Evolutionary conservation across 2,888 invertebrate genomes (phyloP), one percentile per base, ranked within the genome.

Genomic region (Coleophora flavipennella): DNA sequence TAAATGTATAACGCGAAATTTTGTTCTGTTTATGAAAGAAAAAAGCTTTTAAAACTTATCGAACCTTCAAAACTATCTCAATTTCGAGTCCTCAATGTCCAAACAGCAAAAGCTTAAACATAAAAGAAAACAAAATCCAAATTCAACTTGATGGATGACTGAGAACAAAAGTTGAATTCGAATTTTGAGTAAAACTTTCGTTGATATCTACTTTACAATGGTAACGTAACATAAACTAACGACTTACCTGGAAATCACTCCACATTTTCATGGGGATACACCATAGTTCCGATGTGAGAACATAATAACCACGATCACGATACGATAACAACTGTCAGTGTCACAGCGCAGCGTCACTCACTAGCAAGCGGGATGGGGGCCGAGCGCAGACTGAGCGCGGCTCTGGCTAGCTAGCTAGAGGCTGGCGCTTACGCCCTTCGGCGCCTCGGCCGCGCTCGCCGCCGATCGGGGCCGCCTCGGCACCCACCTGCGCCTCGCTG

Each of bases 191-290:
- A 29, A 13, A 31, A 40, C 33, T 20, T 29, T 31, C 31, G 33
- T 10, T 33, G 25, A 35, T 20, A 20, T 20, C 34, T 40, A 46
- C 40, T 36, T 8, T 43, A 28, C 37, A 28, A 25, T 36, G 13
- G 29, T 9, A 13, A 39, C 13, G 25, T 31, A 25, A 35, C 32
- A 46, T 48, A 50, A 10, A 36, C 37, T 6, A 40, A 43, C 7
- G 32, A 59, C 83, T 79, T 59, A 84, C 84, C 81, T 84, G 84
- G 62, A 84, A 83, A 77, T 84, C 84, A 84, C 84, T 84, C 84
- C 84, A 84, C 84, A 84, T 84, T 74, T 84, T 84, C 84, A 84
- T 84, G 66, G 76, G 83, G 74, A 84, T 83, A 75, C 79, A 84
- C 76, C 84, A 84, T 84, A 83, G 81, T 84, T 83, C 80, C 83